Evolutionary conservation across 2,797 vertebrate genomes (phyloP).

Genomic region (Oreochromis mossambicus): DNA sequence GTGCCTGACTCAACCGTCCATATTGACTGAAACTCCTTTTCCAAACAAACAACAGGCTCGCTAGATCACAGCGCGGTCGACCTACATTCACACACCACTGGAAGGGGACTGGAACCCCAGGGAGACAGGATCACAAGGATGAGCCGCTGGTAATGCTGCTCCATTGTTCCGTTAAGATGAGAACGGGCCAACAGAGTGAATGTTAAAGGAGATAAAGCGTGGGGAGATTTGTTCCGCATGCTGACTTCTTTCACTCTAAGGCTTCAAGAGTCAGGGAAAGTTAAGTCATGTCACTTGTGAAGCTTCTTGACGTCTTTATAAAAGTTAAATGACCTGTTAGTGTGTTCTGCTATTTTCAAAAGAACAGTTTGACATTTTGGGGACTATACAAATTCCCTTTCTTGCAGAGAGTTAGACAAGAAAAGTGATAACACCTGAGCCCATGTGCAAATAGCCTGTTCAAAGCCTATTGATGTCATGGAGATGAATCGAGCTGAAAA

Average conservation of each 20-base stretch:
- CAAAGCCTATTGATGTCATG: neutral
- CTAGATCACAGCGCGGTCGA: constrained; percentile 52
- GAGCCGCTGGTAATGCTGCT: constrained; percentile 69
- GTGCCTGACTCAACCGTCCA: neutral
- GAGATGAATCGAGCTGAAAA: neutral
- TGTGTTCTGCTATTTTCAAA: neutral
- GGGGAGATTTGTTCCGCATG: constrained; percentile 47
- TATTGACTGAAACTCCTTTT: constrained; percentile 27
- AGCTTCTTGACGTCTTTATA: neutral
- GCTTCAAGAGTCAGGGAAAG: constrained; percentile 28
- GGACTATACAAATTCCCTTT: neutral
- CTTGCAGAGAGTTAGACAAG: neutral
- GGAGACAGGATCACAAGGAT: constrained; percentile 71
- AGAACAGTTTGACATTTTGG: neutral
- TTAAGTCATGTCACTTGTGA: constrained; percentile 8
- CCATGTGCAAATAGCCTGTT: neutral
- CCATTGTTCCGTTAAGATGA: constrained; percentile 66
- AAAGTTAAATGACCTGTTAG: neutral
- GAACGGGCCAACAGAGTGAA: constrained; percentile 53
- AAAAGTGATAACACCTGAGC: neutral
- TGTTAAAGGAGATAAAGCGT: constrained; percentile 64
- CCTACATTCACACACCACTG: constrained; percentile 66
- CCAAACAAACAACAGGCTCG: constrained; percentile 40
- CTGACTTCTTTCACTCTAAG: constrained; percentile 21
- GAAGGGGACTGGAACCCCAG: constrained; percentile 49